Base-by-base conservation (phyloP, 2,888 invertebrate genomes). In the Digitonthophagus gazella region DNA sequence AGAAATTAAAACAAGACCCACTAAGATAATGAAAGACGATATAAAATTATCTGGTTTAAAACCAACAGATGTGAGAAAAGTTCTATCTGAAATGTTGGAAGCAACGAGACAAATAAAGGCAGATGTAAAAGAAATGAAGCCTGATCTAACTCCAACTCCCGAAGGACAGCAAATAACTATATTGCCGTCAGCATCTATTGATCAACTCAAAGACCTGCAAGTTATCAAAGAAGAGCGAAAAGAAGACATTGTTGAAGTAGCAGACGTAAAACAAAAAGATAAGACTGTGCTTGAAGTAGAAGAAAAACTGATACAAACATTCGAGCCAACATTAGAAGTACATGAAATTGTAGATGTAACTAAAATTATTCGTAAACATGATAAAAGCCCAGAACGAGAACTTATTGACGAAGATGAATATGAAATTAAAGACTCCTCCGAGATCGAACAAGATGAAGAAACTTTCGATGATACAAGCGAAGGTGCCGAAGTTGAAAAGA, bases 91-190 rank as follows among this genome's bases (percentile, higher is more conserved):
- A 76, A 84, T 84, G 5, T 76, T 85, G 22, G 84, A 84, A 75
- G 83, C 79, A n/a, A 82, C 84, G 0, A 81, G 83, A 65, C 83
- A 84, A 75, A 84, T 85, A 19, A 82, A 84, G 71, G 81, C 83
- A 58, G 84, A 85, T 74, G 83, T 85, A 0, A 83, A 82, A 72
- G 83, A 84, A 76, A 69, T 85, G 6, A 85, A 85, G 76, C 85
- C 85, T n/a, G 85, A 85, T 74, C 75, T 85, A 68, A 85, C 85
- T 1, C 84, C 85, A n/a, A 85, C 85, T 1, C 85, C 85, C 2
- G 84, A 84, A 73, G 84, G 83, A 4, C 81, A 82, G 69, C 70
- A 81, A 16, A 74, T 82, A 54, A 78, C 79, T 54, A 76, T 83
- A 67, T 67, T 81, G 61, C 78, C 79, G 14, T 75, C 78, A 2